Evolutionary conservation across 2,113 vertebrate species (phyloP).

Genomic region (Nipponia nippon): DNA sequence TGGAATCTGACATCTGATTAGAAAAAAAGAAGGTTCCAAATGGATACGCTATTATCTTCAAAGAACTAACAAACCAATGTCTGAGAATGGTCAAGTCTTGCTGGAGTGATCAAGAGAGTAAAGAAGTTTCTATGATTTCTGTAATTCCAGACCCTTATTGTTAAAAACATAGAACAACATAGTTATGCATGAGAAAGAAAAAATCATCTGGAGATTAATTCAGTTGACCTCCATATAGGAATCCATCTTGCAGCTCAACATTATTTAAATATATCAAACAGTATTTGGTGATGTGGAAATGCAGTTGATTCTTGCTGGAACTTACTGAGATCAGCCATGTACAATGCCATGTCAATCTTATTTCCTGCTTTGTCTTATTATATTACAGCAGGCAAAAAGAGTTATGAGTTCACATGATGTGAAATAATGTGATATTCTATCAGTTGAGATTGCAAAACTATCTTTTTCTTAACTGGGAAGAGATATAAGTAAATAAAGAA

Average conservation of each 20-base stretch:
- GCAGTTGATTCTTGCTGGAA: background rate
- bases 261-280: background rate
- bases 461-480: background rate
- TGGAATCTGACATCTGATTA: background rate
- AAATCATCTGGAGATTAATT: background rate
- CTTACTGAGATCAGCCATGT: background rate
- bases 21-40: background rate
- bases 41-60: background rate
- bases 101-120: background rate
- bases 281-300: background rate
- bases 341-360: background rate
- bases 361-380: background rate
- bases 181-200: background rate
- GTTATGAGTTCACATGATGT: background rate
- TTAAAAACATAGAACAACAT: background rate
- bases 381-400: background rate
- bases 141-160: background rate
- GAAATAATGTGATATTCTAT: background rate
- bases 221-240: background rate
- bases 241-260: background rate
- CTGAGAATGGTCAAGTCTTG: background rate
- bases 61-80: background rate
- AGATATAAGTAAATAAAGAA: slow-evolving; percentile 21
- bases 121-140: background rate
- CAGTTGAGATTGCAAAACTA: background rate